Evolutionary conservation across 2,888 invertebrate genomes (phyloP), one percentile per base, ranked within the genome.

Genomic region (Caenorhabditis plicata): DNA sequence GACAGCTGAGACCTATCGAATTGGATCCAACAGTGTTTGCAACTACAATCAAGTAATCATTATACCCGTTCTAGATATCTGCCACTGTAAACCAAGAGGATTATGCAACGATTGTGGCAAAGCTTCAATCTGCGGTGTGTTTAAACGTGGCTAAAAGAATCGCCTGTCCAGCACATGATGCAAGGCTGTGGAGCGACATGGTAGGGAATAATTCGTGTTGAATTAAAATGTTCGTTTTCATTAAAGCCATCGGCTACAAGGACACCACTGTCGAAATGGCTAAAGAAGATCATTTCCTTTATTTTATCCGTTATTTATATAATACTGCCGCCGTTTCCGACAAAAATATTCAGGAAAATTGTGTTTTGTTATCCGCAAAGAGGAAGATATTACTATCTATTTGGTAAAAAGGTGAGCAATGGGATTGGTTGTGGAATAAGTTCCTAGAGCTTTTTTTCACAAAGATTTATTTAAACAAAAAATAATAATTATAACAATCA

Each of bases 141-240:
- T 36, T 66, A 4, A 52, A 54, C 8, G 54, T 67, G 9, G 54
- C 51, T 5, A 40, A 39, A n/a, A 53, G 67, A 9, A 43, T 54
- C 17, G 56, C 61, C 15, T 67, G 67, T 22, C 67, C 63, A 3
- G 67, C 64, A 11, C 67, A 67, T 23, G 64, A 67, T 31, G 47
- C 54, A 11, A 49, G 48, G n/a, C 27, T 56, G 2, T 63, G 63
- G 63, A 57, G 43, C 19, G 57, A 63, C 11, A 27, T 39, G n/a
- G 38, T 29, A 8, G 23, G 25, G 20, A 35, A 32, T 26, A 27
- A n/a, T 1, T 46, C 13, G 15, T 15, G n/a, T n/a, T n/a, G n/a
- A n/a, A n/a, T n/a, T n/a, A n/a, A n/a, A n/a, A n/a, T n/a, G n/a
- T n/a, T n/a, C n/a, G n/a, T n/a, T n/a, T n/a, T n/a, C n/a, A n/a